Conservation (phyloP, 2,888 invertebrate genomes). For the Scelioninae gen. 1 region DNA sequence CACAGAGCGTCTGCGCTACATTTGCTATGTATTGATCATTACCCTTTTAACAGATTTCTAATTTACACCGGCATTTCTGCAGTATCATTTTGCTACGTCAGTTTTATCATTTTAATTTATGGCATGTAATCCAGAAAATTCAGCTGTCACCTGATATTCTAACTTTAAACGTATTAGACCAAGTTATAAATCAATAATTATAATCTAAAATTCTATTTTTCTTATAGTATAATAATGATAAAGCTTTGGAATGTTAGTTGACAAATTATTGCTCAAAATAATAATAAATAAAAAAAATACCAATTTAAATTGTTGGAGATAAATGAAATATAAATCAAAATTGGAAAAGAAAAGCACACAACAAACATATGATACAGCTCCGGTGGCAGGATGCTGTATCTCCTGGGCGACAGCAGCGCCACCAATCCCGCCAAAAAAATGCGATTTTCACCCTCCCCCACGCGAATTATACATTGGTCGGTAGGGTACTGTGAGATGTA, state of each 20-base stretch:
- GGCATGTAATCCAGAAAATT: too few species aligned
- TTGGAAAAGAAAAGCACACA: not conserved
- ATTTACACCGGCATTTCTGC: slow-evolving; percentile 81
- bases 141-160: too few species aligned
- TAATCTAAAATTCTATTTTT: too few species aligned
- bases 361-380: not conserved
- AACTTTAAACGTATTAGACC: too few species aligned
- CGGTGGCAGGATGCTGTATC: slow-evolving; percentile 29
- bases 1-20: slow-evolving; percentile 82
- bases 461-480: slow-evolving; percentile 82
- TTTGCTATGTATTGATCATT: slow-evolving; percentile 83
- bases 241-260: too few species aligned
- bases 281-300: too few species aligned
- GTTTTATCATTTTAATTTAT: slow-evolving; percentile 35
- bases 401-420: slow-evolving; percentile 80
- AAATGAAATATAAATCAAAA: not conserved
- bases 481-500: slow-evolving; percentile 81
- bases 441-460: slow-evolving; percentile 80
- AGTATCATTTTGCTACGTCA: slow-evolving; percentile 71
- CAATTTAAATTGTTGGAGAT: too few species aligned
- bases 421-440: slow-evolving; percentile 82
- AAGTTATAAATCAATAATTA: too few species aligned
- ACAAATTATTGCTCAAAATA: too few species aligned
- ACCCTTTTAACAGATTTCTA: slow-evolving; percentile 83
- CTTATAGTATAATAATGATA: too few species aligned